Evolutionary conservation across 23 tunicate genomes (phyloP).

Genomic region (Halocynthia aurantium): DNA sequence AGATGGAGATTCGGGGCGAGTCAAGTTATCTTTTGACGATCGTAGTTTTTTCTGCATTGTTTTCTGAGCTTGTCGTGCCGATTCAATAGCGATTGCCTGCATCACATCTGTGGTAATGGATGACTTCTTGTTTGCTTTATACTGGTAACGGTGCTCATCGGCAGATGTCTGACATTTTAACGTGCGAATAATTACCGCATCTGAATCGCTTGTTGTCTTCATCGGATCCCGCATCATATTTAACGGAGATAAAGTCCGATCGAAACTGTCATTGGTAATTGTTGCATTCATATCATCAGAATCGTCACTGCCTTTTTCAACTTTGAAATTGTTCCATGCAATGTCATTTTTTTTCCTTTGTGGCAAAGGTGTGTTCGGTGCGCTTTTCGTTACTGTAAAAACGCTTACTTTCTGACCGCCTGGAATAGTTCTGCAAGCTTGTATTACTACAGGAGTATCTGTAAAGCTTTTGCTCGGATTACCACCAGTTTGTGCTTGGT

Average conservation of each 20-base stretch:
- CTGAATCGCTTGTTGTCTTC: not conserved
- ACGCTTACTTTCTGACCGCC: constrained; percentile 49
- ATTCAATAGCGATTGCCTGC: constrained; percentile 16
- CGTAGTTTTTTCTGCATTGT: not conserved
- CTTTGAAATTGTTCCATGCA: too few species aligned
- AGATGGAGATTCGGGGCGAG: too few species aligned
- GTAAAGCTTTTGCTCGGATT: too few species aligned
- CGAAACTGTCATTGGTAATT: not conserved
- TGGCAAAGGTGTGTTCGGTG: constrained; percentile 45
- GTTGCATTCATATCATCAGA: not conserved
- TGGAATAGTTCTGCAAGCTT: constrained; percentile 24
- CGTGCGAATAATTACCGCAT: not conserved
- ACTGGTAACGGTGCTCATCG: not conserved
- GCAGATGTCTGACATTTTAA: not conserved
- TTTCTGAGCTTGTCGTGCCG: constrained; percentile 17
- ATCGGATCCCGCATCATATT: not conserved
- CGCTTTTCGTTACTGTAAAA: constrained; percentile 52
- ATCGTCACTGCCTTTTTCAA: not conserved
- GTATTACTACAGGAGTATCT: constrained; percentile 28
- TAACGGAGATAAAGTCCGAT: not conserved
- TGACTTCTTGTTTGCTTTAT: not conserved
- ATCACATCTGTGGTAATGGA: constrained; percentile 4
- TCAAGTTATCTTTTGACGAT: too few species aligned
- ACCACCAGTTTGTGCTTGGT: too few species aligned
- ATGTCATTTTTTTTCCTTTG: not conserved